A percentile compares a stretch with the other conserved stretches of the same genome.
Evolutionary conservation across 2,888 invertebrate species (phyloP).

Genomic region (Scaptomyza reducta): DNA sequence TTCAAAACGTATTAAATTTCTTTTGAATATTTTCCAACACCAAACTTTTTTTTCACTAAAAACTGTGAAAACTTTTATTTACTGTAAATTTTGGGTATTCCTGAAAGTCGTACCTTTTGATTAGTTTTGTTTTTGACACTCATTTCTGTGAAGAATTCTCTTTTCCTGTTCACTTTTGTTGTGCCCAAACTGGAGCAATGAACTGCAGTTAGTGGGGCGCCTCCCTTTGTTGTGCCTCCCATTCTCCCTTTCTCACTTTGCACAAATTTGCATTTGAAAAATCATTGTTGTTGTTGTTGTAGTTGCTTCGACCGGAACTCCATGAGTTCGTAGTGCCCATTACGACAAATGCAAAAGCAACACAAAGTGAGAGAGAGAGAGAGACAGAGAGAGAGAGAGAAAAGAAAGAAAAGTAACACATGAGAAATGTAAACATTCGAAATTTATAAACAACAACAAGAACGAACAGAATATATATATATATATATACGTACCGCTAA

Average conservation of each 20-base stretch:
- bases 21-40: too few species aligned
- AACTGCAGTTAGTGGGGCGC: constrained; percentile 48
- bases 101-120: constrained; percentile 1
- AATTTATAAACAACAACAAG: constrained; percentile 55
- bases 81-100: not conserved
- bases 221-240: not conserved
- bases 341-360: constrained; percentile 41
- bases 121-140: not conserved
- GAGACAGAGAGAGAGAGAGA: not conserved
- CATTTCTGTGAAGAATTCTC: constrained; percentile 19
- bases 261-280: constrained; percentile 52
- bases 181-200: constrained; percentile 60
- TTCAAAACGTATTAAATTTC: too few species aligned
- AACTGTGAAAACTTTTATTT: too few species aligned
- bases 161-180: constrained; percentile 23
- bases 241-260: not conserved
- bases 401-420: constrained; percentile 15
- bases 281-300: constrained; percentile 11
- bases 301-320: constrained; percentile 68
- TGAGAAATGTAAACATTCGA: constrained; percentile 72
- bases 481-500: constrained; percentile 49
- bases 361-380: not conserved
- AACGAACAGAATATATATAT: constrained; percentile 1
- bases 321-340: constrained; percentile 77
- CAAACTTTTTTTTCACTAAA: too few species aligned